phyloP scores from a whole-genome alignment of 2,113 vertebrate genomes.

The Hystrix cristata region DNA sequence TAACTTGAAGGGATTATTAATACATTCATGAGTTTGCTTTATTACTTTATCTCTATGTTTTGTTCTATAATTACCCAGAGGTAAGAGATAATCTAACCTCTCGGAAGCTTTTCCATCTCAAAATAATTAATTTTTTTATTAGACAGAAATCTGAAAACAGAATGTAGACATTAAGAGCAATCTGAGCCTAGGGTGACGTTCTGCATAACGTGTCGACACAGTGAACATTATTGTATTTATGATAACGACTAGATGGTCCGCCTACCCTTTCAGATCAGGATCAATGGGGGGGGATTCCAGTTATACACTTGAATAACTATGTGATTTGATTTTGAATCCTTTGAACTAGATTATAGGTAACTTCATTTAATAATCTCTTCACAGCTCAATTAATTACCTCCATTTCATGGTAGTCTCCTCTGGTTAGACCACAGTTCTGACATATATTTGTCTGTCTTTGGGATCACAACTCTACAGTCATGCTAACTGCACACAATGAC shows the following conservation, averaged over 20 bases:
- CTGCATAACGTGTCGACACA: rapidly evolving
- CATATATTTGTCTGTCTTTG: not conserved
- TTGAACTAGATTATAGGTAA: not conserved
- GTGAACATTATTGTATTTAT: not conserved
- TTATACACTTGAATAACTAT: not conserved
- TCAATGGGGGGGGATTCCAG: not conserved
- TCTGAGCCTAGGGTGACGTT: not conserved
- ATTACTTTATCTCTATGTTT: not conserved
- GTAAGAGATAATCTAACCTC: not conserved
- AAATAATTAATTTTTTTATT: not conserved
- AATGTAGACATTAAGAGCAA: too few species aligned
- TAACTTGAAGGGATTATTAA: not conserved
- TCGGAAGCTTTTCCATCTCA: not conserved
- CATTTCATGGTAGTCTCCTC: not conserved
- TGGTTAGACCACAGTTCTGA: not conserved
- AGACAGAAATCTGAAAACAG: not conserved
- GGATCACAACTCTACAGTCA: not conserved
- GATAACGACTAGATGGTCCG: not conserved
- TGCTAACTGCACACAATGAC: not conserved
- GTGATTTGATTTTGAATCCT: not conserved
- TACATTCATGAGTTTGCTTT: not conserved
- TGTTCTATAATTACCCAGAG: not conserved
- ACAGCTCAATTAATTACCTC: not conserved
- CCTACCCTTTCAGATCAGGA: too few species aligned
- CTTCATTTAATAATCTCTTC: not conserved